These are phyloP conservation scores for Eumerus sabulonum DNA, from an alignment of 2,888 invertebrate genomes.

Conservation along the genomic window DNA sequence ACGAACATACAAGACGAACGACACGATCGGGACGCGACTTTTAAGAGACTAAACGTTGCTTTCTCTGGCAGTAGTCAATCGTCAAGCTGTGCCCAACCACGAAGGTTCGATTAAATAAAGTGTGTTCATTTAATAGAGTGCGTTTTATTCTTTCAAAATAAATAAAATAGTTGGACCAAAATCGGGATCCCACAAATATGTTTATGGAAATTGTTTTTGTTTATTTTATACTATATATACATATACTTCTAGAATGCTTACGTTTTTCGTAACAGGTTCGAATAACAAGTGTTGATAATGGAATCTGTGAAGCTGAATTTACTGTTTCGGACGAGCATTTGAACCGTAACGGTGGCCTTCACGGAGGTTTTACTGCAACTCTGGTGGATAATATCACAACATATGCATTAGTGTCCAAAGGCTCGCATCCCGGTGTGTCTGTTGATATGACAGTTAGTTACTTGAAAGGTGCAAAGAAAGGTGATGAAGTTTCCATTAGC, in stretches of 20 bases:
- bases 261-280: slow-evolving; percentile 71
- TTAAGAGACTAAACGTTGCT: too few relatives aligned
- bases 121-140: too few relatives aligned
- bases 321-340: slow-evolving; percentile 86
- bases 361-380: slow-evolving; percentile 92
- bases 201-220: too few relatives aligned
- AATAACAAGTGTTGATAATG: slow-evolving; percentile 82
- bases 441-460: slow-evolving; percentile 92
- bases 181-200: too few relatives aligned
- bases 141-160: too few relatives aligned
- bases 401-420: slow-evolving; percentile 86
- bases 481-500: slow-evolving; percentile 89
- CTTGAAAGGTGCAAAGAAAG: slow-evolving; percentile 86
- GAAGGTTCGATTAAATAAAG: too few relatives aligned
- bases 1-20: too few relatives aligned
- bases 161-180: too few relatives aligned
- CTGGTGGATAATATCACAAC: slow-evolving; percentile 87
- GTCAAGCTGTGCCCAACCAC: too few relatives aligned
- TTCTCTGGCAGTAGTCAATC: too few relatives aligned
- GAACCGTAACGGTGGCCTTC: slow-evolving; percentile 88
- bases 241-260: not conserved
- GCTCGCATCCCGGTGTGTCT: slow-evolving; percentile 86
- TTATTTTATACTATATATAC: too few relatives aligned
- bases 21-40: too few relatives aligned
- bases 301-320: slow-evolving; percentile 87